Evolutionary conservation across 2,113 vertebrate species (phyloP).

Genomic region (Thunnus maccoyii): DNA sequence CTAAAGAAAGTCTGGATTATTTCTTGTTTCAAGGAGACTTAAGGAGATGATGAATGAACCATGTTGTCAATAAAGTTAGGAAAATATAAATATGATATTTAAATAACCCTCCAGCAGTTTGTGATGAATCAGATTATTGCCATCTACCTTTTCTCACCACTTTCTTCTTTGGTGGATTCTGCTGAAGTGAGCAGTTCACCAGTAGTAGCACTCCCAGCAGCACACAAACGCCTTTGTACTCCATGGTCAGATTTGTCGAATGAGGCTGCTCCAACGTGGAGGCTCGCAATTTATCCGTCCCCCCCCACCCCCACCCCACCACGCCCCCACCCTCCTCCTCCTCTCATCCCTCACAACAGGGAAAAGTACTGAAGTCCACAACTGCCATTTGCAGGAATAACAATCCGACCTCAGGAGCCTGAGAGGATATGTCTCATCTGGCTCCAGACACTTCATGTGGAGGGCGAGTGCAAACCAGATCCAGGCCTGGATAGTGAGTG

Average conservation of each 20-base stretch:
- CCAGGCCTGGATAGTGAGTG: constrained; percentile 61
- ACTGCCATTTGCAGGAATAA: constrained; percentile 72
- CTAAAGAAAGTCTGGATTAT: neutral
- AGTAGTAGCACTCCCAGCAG: constrained; percentile 85
- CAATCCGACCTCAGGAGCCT: constrained; percentile 50
- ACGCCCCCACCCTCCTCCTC: constrained; percentile 56
- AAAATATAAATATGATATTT: neutral
- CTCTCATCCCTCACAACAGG: constrained; percentile 45
- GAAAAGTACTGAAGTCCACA: constrained; percentile 69
- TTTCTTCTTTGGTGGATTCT: constrained; percentile 75
- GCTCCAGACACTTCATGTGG: constrained; percentile 42
- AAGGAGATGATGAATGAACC: no score
- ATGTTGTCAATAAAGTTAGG: neutral
- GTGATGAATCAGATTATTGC: neutral
- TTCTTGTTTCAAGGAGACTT: neutral
- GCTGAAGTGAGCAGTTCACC: constrained; percentile 77
- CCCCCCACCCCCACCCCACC: neutral
- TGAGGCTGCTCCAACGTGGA: constrained; percentile 55
- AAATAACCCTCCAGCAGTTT: neutral
- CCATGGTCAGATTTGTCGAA: constrained; percentile 83
- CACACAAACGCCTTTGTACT: constrained; percentile 79
- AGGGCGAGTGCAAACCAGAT: constrained; percentile 27
- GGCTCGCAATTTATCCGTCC: constrained; percentile 62
- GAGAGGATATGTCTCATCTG: constrained; percentile 43
- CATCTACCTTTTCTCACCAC: constrained; percentile 89